Conservation (phyloP, 2,888 invertebrate species). For the Idaea dimidiata region DNA sequence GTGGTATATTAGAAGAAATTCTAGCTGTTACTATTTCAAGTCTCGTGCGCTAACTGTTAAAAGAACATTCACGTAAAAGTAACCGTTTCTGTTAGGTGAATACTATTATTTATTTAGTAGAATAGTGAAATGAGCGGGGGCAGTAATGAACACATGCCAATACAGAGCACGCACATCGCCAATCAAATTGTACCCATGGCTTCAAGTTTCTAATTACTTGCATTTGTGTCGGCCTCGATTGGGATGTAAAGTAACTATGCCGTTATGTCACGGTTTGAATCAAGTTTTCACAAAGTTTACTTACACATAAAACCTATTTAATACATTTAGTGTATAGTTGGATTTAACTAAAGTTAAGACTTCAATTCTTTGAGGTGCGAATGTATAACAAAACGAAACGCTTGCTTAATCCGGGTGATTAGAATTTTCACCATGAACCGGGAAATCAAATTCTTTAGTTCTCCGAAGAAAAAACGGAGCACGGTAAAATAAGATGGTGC, state of each 20-base stretch:
- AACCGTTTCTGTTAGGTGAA: conserved; percentile 58
- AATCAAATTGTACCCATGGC: conserved; percentile 48
- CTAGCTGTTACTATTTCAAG: neutral
- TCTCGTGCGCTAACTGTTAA: neutral
- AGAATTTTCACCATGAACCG: too few species aligned
- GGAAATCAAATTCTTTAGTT: too few species aligned
- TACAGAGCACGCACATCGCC: conserved; percentile 66
- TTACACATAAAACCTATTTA: neutral
- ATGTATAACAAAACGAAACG: too few species aligned
- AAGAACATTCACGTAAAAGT: conserved; percentile 41
- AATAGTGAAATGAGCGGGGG: conserved; percentile 64
- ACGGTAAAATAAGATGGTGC: too few species aligned
- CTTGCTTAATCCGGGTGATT: too few species aligned
- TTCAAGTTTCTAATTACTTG: conserved; percentile 10
- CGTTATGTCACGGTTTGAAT: neutral
- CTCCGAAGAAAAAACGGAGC: too few species aligned
- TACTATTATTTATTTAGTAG: conserved; percentile 69
- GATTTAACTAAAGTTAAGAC: too few species aligned
- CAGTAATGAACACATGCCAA: conserved; percentile 70
- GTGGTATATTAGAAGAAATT: conserved; percentile 1
- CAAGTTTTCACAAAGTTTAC: neutral
- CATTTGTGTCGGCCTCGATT: conserved; percentile 2
- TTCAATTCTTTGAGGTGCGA: too few species aligned
- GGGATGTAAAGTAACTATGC: neutral
- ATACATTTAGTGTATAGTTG: neutral